These are phyloP conservation scores for Prochilodus magdalenae DNA, from an alignment of 2,113 vertebrate genomes.

Conservation along the genomic window DNA sequence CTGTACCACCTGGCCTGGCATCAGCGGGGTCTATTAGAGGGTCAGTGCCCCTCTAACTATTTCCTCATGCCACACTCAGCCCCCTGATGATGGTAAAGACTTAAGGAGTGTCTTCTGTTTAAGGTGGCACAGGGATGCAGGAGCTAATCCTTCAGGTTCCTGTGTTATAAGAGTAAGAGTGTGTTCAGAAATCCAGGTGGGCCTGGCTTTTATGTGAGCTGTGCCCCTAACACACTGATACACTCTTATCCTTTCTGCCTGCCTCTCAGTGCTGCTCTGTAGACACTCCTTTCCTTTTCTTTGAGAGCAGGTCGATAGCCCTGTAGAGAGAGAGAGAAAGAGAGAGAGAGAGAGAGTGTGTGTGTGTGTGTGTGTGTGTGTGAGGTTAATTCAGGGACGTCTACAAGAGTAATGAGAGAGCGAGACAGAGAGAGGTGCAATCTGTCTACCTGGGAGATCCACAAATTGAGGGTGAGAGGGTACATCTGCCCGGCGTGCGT, in stretches of 20 bases:
- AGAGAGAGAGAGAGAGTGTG: neutral
- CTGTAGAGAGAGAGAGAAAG: neutral
- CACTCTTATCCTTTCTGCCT: neutral
- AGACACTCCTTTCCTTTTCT: neutral
- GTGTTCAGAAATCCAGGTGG: neutral
- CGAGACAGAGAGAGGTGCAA: neutral
- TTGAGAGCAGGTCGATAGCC: slow-evolving; percentile 5
- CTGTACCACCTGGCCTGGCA: too few species aligned
- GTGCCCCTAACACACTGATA: neutral
- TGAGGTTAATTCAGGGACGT: slow-evolving; percentile 14
- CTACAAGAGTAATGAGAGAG: slow-evolving; percentile 27
- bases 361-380: neutral
- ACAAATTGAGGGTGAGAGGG: neutral
- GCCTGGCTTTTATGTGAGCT: too few species aligned
- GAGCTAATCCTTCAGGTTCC: too few species aligned
- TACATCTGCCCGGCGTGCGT: too few species aligned
- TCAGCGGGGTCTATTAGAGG: too few species aligned
- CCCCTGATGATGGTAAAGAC: too few species aligned
- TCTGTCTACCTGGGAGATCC: neutral
- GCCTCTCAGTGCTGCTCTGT: neutral
- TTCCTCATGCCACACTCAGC: too few species aligned
- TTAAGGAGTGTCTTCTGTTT: too few species aligned
- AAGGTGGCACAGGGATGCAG: too few species aligned
- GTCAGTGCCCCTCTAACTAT: too few species aligned
- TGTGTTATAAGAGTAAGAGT: too few species aligned